phyloP scores from a whole-genome alignment of 2,888 invertebrate species.

The Sylvicola cinctus region DNA sequence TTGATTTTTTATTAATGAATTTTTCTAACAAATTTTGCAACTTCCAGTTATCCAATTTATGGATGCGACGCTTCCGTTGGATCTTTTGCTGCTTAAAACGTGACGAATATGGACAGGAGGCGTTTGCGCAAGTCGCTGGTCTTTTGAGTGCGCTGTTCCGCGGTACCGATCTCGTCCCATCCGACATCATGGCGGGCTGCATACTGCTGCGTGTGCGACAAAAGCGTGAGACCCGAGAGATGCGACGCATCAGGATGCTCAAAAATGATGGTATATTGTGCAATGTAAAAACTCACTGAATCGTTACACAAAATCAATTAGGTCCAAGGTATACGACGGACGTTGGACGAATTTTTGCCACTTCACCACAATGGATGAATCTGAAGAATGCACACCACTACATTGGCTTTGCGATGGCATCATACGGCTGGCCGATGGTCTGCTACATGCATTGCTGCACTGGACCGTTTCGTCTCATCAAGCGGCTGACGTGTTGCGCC shows the following conservation, averaged over 20 bases:
- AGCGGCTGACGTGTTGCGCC: constrained; percentile 46
- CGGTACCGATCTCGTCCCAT: constrained; percentile 69
- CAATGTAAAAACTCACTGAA: no score
- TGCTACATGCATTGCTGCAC: constrained; percentile 54
- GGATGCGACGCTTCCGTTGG: constrained; percentile 54
- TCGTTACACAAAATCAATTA: constrained; percentile 1
- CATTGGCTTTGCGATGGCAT: constrained; percentile 57
- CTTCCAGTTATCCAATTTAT: constrained; percentile 46
- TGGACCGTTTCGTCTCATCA: constrained; percentile 49
- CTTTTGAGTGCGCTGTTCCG: constrained; percentile 60
- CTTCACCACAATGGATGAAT: constrained; percentile 62
- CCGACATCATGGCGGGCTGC: constrained; percentile 73
- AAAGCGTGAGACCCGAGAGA: constrained; percentile 50
- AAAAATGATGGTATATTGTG: constrained; percentile 38
- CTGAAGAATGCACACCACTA: constrained; percentile 54
- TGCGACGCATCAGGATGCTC: constrained; percentile 39
- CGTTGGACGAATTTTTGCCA: constrained; percentile 33
- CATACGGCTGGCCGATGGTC: constrained; percentile 79
- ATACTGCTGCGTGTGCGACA: constrained; percentile 61
- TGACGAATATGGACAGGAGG: constrained; percentile 56
- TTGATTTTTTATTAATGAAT: background rate
- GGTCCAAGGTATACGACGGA: constrained; percentile 18
- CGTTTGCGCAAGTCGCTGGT: constrained; percentile 63
- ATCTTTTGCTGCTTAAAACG: constrained; percentile 52
- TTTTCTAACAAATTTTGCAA: no score